Base-by-base conservation (phyloP, 2,797 vertebrate genomes). In the Tapera naevia region DNA sequence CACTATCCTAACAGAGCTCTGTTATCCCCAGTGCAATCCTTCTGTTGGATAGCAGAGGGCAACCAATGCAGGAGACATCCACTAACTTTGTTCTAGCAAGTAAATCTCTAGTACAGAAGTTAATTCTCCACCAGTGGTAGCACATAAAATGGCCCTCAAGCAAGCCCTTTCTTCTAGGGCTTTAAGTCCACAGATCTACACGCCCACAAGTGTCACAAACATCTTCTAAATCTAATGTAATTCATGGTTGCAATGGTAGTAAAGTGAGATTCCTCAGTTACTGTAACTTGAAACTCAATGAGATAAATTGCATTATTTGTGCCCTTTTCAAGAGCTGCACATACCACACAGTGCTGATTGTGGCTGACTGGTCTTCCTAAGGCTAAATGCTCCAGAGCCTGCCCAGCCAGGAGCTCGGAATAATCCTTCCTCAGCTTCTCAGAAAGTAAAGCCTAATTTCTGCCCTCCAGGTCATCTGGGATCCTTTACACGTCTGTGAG, bases 371-470 rank as follows among this genome's bases (percentile, higher is more conserved):
- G 22, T 69, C 41, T 84, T 83, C 28, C 27, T 72, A 60, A 66
- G 13, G 17, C 48, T 71, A 78, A 94, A 87, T 19, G 37, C 22
- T 93, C 35, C 62, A 85, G 25, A 61, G 7, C 16, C 28, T 35
- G 39, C 17, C 37, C 19, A 74, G n/a, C 3, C 48, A 83, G 57
- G 13, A 87, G 33, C 37, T 88, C 57, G 94, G 41, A 90, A 80
- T 71, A 65, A 58, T 32, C 61, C 5, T 1, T 61, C 53, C n/a
- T 67, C 71, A 74, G 45, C 65, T 67, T 91, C 58, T 70, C 50
- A 74, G 33, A 65, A 92, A 86, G 67, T 45, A 86, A 92, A 94
- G 30, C 27, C 50, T 69, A 69, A 72, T 91, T 91, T 94, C 71
- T 91, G 43, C 53, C 51, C 48, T 83, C 50, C 24, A 30, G 53